A percentile compares a stretch with the other conserved stretches of the same genome.
Evolutionary conservation across 2,888 invertebrate species (phyloP).

Genomic region (Amiota communis): DNA sequence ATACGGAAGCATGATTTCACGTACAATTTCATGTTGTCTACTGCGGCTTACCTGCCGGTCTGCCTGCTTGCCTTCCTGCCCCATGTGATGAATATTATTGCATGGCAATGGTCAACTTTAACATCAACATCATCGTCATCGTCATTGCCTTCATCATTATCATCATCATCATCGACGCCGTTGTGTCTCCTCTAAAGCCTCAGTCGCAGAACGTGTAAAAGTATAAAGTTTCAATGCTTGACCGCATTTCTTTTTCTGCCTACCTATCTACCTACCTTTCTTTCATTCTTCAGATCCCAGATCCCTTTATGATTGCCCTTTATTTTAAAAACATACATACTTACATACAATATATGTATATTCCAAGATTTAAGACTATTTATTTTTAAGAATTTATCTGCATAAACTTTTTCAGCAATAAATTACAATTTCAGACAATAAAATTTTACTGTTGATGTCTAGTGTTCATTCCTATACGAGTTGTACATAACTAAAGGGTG

Average conservation of each 20-base stretch:
- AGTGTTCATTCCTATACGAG: too few relatives aligned
- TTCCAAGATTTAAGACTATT: too few relatives aligned
- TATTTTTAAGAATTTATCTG: too few relatives aligned
- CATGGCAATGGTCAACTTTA: slow-evolving; percentile 13
- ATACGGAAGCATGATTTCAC: slow-evolving; percentile 24
- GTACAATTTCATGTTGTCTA: background rate
- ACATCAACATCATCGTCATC: background rate
- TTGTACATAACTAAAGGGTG: too few relatives aligned
- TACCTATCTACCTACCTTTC: background rate
- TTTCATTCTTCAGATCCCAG: background rate
- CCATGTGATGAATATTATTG: background rate
- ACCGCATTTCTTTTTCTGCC: slow-evolving; percentile 37
- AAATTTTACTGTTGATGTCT: too few relatives aligned
- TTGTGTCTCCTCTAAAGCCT: slow-evolving; percentile 1
- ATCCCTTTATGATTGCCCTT: slow-evolving; percentile 4
- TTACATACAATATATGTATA: too few relatives aligned
- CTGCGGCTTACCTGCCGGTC: slow-evolving; percentile 4
- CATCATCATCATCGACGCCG: background rate
- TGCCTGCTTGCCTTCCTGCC: background rate
- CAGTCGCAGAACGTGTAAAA: slow-evolving; percentile 6
- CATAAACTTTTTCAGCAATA: too few relatives aligned
- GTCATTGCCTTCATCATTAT: background rate
- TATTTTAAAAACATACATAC: too few relatives aligned
- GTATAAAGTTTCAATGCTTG: slow-evolving; percentile 38
- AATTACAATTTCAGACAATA: too few relatives aligned